Evolutionary conservation across 1,140 invertebrate species (phyloP).

Genomic region (Asobara japonica): DNA sequence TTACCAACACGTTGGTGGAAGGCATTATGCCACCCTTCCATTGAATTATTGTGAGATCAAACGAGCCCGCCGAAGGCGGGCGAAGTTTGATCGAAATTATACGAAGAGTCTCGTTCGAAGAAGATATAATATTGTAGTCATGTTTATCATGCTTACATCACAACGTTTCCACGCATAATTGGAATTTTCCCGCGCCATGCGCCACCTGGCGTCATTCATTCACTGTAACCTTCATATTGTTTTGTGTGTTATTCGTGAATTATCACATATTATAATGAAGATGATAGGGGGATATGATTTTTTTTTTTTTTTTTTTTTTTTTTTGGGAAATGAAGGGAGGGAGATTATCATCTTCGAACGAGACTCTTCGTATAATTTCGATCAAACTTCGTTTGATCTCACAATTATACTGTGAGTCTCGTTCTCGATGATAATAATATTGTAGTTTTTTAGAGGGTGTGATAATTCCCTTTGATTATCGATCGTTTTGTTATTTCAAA

Average conservation of each 20-base stretch:
- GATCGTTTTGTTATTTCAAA: no score
- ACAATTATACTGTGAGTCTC: not conserved
- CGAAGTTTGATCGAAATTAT: constrained; percentile 18
- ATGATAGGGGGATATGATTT: not conserved
- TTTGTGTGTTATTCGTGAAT: no score
- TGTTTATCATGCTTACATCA: not conserved
- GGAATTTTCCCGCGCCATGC: no score
- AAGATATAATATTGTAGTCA: constrained; percentile 13
- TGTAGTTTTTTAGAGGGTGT: not conserved
- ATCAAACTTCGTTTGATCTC: constrained; percentile 13
- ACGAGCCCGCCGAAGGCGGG: constrained; percentile 7
- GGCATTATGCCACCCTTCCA: no score
- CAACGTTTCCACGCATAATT: no score
- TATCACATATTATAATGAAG: not conserved
- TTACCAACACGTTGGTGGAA: no score
- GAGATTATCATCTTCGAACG: constrained; percentile 11
- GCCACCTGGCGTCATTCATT: no score
- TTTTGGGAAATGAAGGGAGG: not conserved
- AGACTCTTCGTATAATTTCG: constrained; percentile 1
- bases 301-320: no score
- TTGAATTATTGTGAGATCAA: no score
- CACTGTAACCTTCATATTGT: no score
- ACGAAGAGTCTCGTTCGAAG: constrained; percentile 7
- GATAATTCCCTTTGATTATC: not conserved
- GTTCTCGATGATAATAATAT: constrained; percentile 5